Evolutionary conservation across 2,113 vertebrate genomes (phyloP).

Genomic region (Brevimyrus niger): DNA sequence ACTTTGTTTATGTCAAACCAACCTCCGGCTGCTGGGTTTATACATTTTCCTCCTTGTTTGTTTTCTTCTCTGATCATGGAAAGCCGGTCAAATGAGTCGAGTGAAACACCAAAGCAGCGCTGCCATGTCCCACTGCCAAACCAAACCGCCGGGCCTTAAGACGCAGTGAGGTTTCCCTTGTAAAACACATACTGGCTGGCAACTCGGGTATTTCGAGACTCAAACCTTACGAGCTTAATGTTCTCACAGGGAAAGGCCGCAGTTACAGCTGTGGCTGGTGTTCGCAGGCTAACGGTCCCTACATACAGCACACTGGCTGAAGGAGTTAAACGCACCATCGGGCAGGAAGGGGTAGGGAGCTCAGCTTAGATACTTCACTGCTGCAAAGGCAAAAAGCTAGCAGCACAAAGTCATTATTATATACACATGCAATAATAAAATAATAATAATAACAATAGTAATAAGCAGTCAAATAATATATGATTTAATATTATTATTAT

Average conservation of each 20-base stretch:
- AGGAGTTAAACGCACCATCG: slow-evolving; percentile 40
- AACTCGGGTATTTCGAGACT: slow-evolving; percentile 40
- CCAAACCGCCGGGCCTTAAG: slow-evolving; percentile 51
- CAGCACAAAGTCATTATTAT: neutral
- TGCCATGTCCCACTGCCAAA: slow-evolving; percentile 42
- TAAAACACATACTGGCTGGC: slow-evolving; percentile 59
- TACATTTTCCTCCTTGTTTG: slow-evolving; percentile 41
- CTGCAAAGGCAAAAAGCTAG: neutral
- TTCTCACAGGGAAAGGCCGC: slow-evolving; percentile 41
- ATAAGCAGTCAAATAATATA: neutral
- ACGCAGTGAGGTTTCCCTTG: slow-evolving; percentile 57
- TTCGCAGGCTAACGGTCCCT: slow-evolving; percentile 43
- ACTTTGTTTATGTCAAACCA: slow-evolving; percentile 18
- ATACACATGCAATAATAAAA: neutral
- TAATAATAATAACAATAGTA: neutral
- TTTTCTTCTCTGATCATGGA: slow-evolving; percentile 39
- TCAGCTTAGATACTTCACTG: neutral
- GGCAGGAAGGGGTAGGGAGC: slow-evolving; percentile 26
- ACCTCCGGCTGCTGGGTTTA: slow-evolving; percentile 32
- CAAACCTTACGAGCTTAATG: slow-evolving; percentile 37
- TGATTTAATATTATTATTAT: neutral
- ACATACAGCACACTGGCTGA: slow-evolving; percentile 44
- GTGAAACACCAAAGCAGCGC: slow-evolving; percentile 27
- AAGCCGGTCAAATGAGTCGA: slow-evolving; percentile 37
- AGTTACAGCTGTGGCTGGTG: slow-evolving; percentile 43